Conservation (phyloP, 1,140 invertebrate genomes). For the Pseudomyrmex concolor region DNA sequence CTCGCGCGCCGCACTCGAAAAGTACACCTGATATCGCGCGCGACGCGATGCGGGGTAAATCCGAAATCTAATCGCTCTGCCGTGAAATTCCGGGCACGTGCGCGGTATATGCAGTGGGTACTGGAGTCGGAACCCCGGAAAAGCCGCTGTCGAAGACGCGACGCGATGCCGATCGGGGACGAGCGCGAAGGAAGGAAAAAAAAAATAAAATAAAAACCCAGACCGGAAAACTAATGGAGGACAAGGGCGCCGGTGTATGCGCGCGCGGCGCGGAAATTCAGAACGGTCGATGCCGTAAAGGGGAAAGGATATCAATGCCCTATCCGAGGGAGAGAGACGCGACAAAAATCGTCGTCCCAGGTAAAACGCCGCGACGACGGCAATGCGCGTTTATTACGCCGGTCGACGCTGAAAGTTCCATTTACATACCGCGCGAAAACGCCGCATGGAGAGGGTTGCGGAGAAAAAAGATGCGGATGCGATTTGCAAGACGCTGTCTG, state of each 20-base stretch:
- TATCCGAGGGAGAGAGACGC: conserved; percentile 3
- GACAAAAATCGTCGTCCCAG: conserved; percentile 48
- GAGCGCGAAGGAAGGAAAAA: conserved; percentile 52
- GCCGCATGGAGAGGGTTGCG: background rate
- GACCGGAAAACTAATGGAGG: background rate
- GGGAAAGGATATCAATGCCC: conserved; percentile 69
- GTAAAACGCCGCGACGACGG: conserved; percentile 54
- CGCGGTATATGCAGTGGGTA: conserved; percentile 51
- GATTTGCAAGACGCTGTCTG: conserved; percentile 57
- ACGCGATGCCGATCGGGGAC: conserved; percentile 50
- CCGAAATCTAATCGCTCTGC: conserved; percentile 71
- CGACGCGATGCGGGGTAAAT: conserved; percentile 64
- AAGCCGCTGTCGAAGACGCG: conserved; percentile 56
- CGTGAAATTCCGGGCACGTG: conserved; percentile 71
- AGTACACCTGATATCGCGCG: conserved; percentile 56
- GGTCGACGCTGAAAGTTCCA: conserved; percentile 64
- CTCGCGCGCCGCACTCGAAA: conserved; percentile 61
- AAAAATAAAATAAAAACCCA: conserved; percentile 30
- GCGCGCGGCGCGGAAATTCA: conserved; percentile 7
- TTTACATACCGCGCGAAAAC: conserved; percentile 69
- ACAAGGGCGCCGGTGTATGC: background rate
- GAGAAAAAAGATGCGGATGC: conserved; percentile 52
- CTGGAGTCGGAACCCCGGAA: conserved; percentile 50
- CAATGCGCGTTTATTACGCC: conserved; percentile 74
- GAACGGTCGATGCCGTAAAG: conserved; percentile 32